Conservation (phyloP, 23 tunicate species). For the Botrylloides violaceus region DNA sequence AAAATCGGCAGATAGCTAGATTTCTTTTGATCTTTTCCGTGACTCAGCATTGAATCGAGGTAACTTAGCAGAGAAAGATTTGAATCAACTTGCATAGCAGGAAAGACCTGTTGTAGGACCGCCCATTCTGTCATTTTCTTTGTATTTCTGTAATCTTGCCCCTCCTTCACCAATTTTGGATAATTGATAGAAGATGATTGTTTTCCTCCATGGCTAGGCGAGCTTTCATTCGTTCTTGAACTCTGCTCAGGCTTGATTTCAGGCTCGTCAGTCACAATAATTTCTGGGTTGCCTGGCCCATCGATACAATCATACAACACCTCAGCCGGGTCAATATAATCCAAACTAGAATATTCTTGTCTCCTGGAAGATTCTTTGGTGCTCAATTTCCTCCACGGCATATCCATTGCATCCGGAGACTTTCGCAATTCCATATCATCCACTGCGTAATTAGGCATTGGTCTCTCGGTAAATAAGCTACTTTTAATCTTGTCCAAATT, state of each 20-base stretch:
- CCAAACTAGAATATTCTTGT: background rate
- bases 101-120: slow-evolving; percentile 9
- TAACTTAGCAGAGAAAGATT: background rate
- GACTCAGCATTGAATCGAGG: background rate
- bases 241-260: background rate
- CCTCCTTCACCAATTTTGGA: background rate
- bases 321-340: background rate
- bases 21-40: slow-evolving; percentile 6
- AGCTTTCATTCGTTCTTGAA: background rate
- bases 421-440: slow-evolving; percentile 13
- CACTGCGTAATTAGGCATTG: background rate
- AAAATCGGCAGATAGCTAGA: background rate
- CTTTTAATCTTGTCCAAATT: slow-evolving; percentile 2
- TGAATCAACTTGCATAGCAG: background rate
- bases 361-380: background rate
- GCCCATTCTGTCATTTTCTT: slow-evolving; percentile 30
- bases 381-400: background rate
- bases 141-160: slow-evolving; percentile 10
- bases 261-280: background rate
- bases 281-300: background rate
- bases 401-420: background rate
- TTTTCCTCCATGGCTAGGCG: background rate
- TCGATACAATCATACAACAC: no score
- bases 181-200: no score
- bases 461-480: background rate